phyloP scores from a whole-genome alignment of 2,888 invertebrate species.

The Pseudococcus longispinus region DNA sequence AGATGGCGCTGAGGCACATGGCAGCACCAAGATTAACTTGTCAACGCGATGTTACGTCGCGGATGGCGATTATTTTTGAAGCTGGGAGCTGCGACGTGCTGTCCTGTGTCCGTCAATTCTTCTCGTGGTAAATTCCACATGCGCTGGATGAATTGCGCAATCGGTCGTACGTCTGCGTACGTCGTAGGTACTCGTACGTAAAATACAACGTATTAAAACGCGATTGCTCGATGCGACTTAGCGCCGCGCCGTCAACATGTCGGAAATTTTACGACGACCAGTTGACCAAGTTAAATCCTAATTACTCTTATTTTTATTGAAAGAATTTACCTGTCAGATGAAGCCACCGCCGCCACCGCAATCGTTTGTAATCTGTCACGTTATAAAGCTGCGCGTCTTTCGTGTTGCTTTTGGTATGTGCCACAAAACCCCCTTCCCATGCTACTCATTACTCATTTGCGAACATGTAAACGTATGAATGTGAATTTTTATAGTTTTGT shows the following conservation, averaged over 20 bases:
- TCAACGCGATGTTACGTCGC: not conserved
- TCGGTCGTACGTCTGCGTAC: not conserved
- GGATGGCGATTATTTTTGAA: not conserved
- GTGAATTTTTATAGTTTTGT: not conserved
- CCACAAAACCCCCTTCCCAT: not conserved
- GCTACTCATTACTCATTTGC: not conserved
- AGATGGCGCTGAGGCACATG: not conserved
- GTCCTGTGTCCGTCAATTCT: not conserved
- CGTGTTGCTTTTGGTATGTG: not conserved
- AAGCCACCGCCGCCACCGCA: not conserved
- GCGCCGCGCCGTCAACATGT: conserved; percentile 29
- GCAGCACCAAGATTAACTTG: not conserved
- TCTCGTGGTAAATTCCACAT: not conserved
- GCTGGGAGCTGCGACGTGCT: not conserved
- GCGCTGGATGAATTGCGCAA: not conserved
- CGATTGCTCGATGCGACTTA: not conserved
- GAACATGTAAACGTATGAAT: not conserved
- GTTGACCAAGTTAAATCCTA: conserved; percentile 42
- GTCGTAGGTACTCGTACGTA: not conserved
- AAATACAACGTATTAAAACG: conserved; percentile 17
- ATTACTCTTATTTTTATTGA: conserved; percentile 26
- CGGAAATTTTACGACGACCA: conserved; percentile 50
- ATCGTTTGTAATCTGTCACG: not conserved
- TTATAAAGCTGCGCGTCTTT: not conserved
- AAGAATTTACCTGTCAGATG: conserved; percentile 45